Evolutionary conservation across 2,888 invertebrate species (phyloP), one percentile per base, ranked within the genome.

Genomic region (Epinotia bilunana): DNA sequence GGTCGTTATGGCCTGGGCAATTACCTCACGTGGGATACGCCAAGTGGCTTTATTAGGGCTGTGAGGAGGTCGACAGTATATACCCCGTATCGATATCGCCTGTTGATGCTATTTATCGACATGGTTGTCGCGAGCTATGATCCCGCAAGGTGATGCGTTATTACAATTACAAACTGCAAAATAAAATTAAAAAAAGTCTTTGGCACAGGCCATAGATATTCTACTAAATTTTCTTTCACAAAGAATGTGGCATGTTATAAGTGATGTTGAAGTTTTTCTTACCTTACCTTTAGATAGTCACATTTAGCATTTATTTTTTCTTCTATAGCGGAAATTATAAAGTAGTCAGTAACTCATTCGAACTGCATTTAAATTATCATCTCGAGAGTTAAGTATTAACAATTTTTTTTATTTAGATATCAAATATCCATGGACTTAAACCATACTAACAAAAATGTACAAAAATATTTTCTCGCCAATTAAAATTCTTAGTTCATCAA

Each of bases 1-100:
- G 62, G 77, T 73, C 74, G 77, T 72, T 77, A 74, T 71, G 74
- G 68, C n/a, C 76, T 64, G 63, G 76, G 73, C 76, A 76, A 74
- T 76, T 76, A 76, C 70, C 73, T 70, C 71, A 73, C 74, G 76
- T 76, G 76, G 74, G 76, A 74, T 74, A 76, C 76, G 73, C 73
- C 76, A 76, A 74, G 74, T 76, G 76, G 70, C 73, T 60, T 39
- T 60, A 39, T 49, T 77, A 77, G 75, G 58, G 75, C 39, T 43
- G 60, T 72, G 68, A 61, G 20, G 49, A 16, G 23, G 62, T 63
- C 67, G 72, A 63, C 23, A 60, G 11, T 23, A 43, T 28, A 28
- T 28, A 28, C 3, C 39, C 18, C 39, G 2, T 63, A 69, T 74
- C 69, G 73, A 74, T 74, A 46, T 33, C 2, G 49, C 16, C n/a